These are phyloP conservation scores for Artemisiospiza belli DNA, from an alignment of 2,113 vertebrate species.

Conservation along the genomic window DNA sequence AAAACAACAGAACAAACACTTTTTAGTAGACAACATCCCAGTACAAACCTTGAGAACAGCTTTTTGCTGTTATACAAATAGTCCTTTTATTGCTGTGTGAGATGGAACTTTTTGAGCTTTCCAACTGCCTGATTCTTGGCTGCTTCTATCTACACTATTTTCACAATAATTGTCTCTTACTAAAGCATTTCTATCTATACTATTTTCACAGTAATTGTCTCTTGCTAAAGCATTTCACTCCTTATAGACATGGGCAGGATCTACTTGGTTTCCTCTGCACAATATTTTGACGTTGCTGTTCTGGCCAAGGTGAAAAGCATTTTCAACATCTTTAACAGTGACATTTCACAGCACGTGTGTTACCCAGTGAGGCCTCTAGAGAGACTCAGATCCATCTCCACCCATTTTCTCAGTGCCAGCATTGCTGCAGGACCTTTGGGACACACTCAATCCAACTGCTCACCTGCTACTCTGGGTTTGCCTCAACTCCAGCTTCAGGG, in stretches of 20 bases:
- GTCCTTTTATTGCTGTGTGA: neutral
- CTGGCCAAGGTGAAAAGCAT: neutral
- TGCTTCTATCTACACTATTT: neutral
- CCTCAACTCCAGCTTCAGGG: neutral
- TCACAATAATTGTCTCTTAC: neutral
- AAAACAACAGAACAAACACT: slow-evolving; percentile 43
- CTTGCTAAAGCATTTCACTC: neutral
- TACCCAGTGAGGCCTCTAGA: neutral
- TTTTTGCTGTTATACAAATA: neutral
- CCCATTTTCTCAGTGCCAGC: neutral
- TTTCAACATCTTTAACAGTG: neutral
- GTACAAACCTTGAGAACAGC: neutral
- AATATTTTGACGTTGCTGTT: neutral
- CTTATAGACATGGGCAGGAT: neutral
- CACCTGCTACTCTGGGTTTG: neutral
- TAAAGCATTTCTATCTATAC: neutral
- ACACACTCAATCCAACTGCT: neutral
- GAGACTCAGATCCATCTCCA: neutral
- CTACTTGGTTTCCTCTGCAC: neutral
- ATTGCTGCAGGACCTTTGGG: neutral
- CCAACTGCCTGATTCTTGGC: neutral
- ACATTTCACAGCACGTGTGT: neutral
- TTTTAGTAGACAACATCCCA: slow-evolving; percentile 36
- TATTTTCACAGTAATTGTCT: neutral
- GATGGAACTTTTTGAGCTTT: neutral